These are phyloP conservation scores for Melinaea menophilus DNA, from an alignment of 2,888 invertebrate species.

Conservation along the genomic window DNA sequence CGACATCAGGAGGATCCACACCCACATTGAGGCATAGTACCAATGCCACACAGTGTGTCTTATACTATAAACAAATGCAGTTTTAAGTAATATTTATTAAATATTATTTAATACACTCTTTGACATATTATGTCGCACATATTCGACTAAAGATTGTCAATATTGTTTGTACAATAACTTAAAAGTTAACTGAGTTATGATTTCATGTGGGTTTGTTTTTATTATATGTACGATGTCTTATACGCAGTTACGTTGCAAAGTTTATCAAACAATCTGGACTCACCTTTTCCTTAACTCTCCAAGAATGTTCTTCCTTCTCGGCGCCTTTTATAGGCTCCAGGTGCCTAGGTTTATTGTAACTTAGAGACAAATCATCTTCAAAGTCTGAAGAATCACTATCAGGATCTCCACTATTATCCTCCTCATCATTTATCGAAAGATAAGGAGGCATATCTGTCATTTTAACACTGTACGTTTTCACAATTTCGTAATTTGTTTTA, in stretches of 20 bases:
- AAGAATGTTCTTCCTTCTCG: slow-evolving; percentile 87
- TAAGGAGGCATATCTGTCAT: slow-evolving; percentile 77
- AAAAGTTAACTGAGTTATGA: not conserved
- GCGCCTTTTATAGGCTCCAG: slow-evolving; percentile 66
- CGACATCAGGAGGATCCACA: slow-evolving; percentile 99
- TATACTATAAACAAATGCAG: slow-evolving; percentile 85
- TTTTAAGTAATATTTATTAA: slow-evolving; percentile 8
- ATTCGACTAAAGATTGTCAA: too few relatives aligned
- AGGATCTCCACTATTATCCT: slow-evolving; percentile 60
- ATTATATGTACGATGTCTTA: slow-evolving; percentile 36
- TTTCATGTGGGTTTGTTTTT: slow-evolving; percentile 71
- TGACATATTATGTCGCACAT: too few relatives aligned
- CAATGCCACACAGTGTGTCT: slow-evolving; percentile 98
- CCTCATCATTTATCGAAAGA: slow-evolving; percentile 69
- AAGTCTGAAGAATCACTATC: slow-evolving; percentile 69
- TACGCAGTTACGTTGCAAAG: slow-evolving; percentile 46
- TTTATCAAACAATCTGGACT: slow-evolving; percentile 33
- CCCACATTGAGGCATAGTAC: slow-evolving; percentile 98
- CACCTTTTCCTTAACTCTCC: slow-evolving; percentile 96
- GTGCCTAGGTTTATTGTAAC: slow-evolving; percentile 83
- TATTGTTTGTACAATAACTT: too few relatives aligned
- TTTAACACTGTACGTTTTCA: slow-evolving; percentile 58
- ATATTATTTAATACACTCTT: not conserved
- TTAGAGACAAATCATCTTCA: slow-evolving; percentile 83
- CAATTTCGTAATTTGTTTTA: slow-evolving; percentile 44